Conservation (phyloP, 2,888 invertebrate genomes). For the Brenthis daphne region DNA sequence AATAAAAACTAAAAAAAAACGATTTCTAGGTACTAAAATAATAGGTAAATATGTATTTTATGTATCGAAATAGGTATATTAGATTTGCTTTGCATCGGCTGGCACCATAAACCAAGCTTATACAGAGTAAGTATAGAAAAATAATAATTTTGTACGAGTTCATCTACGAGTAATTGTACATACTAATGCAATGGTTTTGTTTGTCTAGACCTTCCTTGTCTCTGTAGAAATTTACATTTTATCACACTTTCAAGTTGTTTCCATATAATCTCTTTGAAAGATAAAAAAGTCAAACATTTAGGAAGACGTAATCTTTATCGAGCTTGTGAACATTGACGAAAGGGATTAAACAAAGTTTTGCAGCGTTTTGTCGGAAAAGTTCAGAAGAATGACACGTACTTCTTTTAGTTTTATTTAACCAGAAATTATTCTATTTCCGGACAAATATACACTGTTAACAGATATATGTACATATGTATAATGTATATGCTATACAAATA, state of each 20-base stretch:
- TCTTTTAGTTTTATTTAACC: neutral
- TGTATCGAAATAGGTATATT: too few relatives aligned
- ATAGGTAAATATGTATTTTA: too few relatives aligned
- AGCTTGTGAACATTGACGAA: conserved; percentile 23
- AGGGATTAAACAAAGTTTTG: conserved; percentile 14
- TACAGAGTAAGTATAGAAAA: neutral
- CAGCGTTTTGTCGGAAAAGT: conserved; percentile 8
- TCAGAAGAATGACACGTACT: conserved; percentile 8
- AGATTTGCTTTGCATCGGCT: too few relatives aligned
- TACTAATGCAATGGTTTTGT: conserved; percentile 21
- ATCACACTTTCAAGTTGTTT: conserved; percentile 19
- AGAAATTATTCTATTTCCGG: neutral
- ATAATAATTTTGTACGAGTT: neutral
- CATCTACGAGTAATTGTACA: conserved; percentile 4
- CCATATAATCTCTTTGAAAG: conserved; percentile 13
- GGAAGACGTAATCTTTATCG: conserved; percentile 15
- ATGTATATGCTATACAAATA: too few relatives aligned
- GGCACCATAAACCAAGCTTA: too few relatives aligned
- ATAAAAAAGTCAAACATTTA: conserved; percentile 17
- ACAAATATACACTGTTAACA: neutral
- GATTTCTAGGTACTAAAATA: too few relatives aligned
- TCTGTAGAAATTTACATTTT: conserved; percentile 16
- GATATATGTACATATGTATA: too few relatives aligned
- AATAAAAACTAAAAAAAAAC: too few relatives aligned
- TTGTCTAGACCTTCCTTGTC: conserved; percentile 30